phyloP scores from a whole-genome alignment of 1,140 invertebrate species.

The Hyles euphorbiae region DNA sequence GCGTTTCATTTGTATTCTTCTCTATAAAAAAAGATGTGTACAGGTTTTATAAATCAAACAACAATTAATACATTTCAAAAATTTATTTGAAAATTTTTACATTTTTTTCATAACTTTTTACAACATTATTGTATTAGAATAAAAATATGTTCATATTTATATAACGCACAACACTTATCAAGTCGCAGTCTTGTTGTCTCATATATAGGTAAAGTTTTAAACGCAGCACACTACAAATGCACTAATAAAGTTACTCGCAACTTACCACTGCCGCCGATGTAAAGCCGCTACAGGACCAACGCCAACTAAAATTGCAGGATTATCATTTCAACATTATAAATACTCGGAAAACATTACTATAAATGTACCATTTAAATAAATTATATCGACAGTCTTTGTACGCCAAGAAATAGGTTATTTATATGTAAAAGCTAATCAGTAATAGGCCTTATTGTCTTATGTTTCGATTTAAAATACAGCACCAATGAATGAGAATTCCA shows the following conservation, averaged over 20 bases:
- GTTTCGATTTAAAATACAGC: no score
- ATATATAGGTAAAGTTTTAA: constrained; percentile 15
- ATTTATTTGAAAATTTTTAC: constrained; percentile 8
- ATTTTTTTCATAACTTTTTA: constrained; percentile 31
- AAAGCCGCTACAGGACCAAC: constrained; percentile 18
- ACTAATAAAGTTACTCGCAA: constrained; percentile 56
- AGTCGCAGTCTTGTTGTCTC: constrained; percentile 13
- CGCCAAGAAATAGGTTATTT: no score
- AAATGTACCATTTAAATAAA: no score
- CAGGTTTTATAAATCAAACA: neutral
- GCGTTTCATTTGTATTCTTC: constrained; percentile 33
- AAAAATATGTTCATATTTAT: constrained; percentile 11
- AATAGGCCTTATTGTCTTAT: no score
- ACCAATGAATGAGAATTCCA: no score
- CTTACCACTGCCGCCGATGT: constrained; percentile 49
- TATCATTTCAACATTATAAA: no score
- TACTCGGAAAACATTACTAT: no score
- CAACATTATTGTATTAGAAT: constrained; percentile 23
- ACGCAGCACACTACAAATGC: constrained; percentile 43
- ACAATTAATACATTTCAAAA: constrained; percentile 11
- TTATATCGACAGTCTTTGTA: no score
- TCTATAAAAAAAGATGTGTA: neutral
- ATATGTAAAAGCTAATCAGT: no score
- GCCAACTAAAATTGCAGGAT: constrained; percentile 61
- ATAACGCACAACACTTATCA: constrained; percentile 27